phyloP scores from a whole-genome alignment of 2,113 vertebrate species.

The Formicarius rufipectus region DNA sequence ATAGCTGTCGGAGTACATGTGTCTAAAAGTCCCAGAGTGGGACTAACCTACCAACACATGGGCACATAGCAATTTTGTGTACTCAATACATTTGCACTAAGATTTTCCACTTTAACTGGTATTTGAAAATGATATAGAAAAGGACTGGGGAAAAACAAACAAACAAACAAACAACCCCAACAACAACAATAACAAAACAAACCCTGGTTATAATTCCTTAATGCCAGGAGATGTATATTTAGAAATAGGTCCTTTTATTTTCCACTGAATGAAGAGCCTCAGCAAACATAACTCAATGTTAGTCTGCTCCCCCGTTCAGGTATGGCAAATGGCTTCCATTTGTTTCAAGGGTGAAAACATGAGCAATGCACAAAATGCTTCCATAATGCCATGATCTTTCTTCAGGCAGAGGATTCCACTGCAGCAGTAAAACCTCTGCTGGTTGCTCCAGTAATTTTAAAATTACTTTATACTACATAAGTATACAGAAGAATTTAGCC shows the following conservation, averaged over 20 bases:
- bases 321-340: neutral
- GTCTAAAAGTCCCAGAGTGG: neutral
- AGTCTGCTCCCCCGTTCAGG: neutral
- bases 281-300: neutral
- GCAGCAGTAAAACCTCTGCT: neutral
- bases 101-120: neutral
- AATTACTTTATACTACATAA: neutral
- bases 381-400: neutral
- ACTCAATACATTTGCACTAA: neutral
- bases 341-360: neutral
- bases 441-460: neutral
- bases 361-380: neutral
- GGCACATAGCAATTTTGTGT: conserved; percentile 37
- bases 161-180: too few relatives aligned
- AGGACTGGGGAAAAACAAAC: neutral
- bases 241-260: neutral
- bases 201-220: neutral
- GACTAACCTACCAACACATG: conserved; percentile 10
- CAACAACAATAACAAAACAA: too few relatives aligned
- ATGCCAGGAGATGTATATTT: neutral
- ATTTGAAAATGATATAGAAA: neutral
- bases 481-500: neutral
- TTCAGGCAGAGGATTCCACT: neutral
- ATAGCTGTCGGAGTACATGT: neutral
- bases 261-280: neutral